Percentiles rank a stretch among this genome's conserved stretches.
phyloP scores from a whole-genome alignment of 2,888 invertebrate genomes.

The Brachyptera putata region DNA sequence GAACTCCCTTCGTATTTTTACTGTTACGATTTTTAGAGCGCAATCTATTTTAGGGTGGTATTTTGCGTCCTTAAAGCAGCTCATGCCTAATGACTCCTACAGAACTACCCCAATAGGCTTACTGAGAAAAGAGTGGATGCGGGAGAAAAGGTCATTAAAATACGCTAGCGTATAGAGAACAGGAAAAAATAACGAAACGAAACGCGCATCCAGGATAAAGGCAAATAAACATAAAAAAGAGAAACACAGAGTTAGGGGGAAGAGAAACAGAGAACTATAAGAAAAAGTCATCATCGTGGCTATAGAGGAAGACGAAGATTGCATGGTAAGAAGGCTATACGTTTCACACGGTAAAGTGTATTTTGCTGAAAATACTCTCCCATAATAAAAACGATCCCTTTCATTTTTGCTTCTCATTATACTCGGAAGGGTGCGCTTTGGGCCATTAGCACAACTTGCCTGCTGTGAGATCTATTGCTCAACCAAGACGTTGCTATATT shows the following conservation, averaged over 20 bases:
- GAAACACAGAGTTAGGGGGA: background rate
- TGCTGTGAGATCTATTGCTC: too few relatives aligned
- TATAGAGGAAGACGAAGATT: too few relatives aligned
- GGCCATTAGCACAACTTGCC: too few relatives aligned
- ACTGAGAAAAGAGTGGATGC: background rate
- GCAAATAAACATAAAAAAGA: slow-evolving; percentile 9
- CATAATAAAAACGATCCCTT: too few relatives aligned
- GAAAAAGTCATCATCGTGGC: background rate
- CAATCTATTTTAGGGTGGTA: slow-evolving; percentile 10
- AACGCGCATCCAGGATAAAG: slow-evolving; percentile 7
- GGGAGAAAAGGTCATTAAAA: background rate
- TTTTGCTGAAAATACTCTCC: too few relatives aligned
- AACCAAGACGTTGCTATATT: too few relatives aligned
- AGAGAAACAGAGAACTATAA: slow-evolving; percentile 15
- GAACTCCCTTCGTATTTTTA: too few relatives aligned
- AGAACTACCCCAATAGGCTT: background rate
- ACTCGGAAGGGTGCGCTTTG: too few relatives aligned
- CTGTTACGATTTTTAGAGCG: background rate
- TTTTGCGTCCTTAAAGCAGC: slow-evolving; percentile 11
- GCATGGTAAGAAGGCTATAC: too few relatives aligned
- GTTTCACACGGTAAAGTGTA: too few relatives aligned
- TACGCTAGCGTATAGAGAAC: background rate
- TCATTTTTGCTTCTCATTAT: too few relatives aligned
- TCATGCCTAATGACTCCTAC: slow-evolving; percentile 14
- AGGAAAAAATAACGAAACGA: background rate